Conservation (phyloP, 2,888 invertebrate genomes). For the Watsonalla binaria region DNA sequence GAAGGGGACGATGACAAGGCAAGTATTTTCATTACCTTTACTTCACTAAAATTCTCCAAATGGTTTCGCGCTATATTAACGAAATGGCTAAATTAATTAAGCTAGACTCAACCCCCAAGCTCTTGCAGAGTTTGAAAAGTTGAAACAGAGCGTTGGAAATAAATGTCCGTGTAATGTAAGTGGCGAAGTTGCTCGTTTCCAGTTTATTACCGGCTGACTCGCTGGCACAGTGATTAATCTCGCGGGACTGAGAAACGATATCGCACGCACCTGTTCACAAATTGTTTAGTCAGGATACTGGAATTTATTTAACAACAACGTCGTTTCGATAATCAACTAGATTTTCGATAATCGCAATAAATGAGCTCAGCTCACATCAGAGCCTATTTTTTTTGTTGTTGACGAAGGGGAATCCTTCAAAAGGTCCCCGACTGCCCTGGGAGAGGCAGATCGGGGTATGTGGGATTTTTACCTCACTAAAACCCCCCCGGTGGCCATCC, state of each 20-base stretch:
- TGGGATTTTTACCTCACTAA: too few relatives aligned
- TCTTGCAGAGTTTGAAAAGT: conserved; percentile 61
- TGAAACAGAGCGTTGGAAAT: conserved; percentile 66
- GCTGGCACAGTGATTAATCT: conserved; percentile 62
- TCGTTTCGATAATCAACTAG: conserved; percentile 5
- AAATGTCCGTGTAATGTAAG: conserved; percentile 74
- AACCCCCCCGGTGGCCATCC: too few relatives aligned
- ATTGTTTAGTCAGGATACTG: conserved; percentile 38
- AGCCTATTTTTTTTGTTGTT: too few relatives aligned
- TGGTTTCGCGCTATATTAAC: conserved; percentile 37
- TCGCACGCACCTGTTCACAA: conserved; percentile 44
- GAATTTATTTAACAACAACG: conserved; percentile 34
- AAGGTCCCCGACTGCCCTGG: too few relatives aligned
- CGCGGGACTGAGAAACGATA: conserved; percentile 33
- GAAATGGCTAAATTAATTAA: conserved; percentile 67
- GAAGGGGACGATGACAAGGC: conserved; percentile 95
- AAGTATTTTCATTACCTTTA: conserved; percentile 63
- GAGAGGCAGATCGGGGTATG: too few relatives aligned
- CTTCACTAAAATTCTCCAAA: conserved; percentile 31
- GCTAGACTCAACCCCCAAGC: conserved; percentile 41
- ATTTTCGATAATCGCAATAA: too few relatives aligned
- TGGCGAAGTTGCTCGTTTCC: conserved; percentile 69
- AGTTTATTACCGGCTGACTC: conserved; percentile 61
- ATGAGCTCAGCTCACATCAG: too few relatives aligned
- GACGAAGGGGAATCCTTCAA: too few relatives aligned